A percentile compares a stretch with the other conserved stretches of the same genome.
Conservation (phyloP, 2,888 invertebrate species). For the Tetragnatha montana region DNA sequence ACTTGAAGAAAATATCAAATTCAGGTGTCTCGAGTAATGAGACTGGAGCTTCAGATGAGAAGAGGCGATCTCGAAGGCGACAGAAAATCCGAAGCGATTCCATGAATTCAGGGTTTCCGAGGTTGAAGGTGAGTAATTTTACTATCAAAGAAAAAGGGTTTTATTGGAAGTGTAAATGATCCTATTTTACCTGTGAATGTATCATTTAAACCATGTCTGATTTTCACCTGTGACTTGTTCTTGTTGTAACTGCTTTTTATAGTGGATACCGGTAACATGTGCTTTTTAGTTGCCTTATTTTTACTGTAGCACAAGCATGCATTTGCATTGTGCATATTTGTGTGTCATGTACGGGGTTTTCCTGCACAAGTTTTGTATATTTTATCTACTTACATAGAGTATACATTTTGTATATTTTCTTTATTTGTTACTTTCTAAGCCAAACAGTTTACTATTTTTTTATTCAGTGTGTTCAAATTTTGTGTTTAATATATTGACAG, state of each 20-base stretch:
- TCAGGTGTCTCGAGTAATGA: constrained; percentile 12
- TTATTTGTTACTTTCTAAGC: not conserved
- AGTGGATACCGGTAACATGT: not conserved
- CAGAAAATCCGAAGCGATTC: constrained; percentile 65
- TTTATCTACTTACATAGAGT: not conserved
- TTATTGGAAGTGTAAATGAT: constrained; percentile 27
- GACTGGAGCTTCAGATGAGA: constrained; percentile 42
- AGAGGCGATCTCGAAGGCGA: constrained; percentile 56
- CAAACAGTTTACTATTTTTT: not conserved
- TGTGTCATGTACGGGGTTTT: not conserved
- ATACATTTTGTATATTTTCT: not conserved
- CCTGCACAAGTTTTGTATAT: not conserved
- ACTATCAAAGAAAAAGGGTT: constrained; percentile 37
- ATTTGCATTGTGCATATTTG: not conserved
- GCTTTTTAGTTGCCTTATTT: not conserved
- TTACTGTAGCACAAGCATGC: not conserved
- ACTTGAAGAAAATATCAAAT: constrained; percentile 42
- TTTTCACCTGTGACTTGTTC: not conserved
- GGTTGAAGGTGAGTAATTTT: constrained; percentile 51
- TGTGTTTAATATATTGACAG: not conserved
- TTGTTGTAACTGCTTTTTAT: constrained; percentile 19
- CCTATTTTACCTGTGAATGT: not conserved
- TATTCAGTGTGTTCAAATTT: not conserved
- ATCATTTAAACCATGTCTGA: not conserved
- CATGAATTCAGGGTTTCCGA: constrained; percentile 41